Base-by-base conservation (phyloP, 2,797 vertebrate species). In the Dendrocincla tyrannina region DNA sequence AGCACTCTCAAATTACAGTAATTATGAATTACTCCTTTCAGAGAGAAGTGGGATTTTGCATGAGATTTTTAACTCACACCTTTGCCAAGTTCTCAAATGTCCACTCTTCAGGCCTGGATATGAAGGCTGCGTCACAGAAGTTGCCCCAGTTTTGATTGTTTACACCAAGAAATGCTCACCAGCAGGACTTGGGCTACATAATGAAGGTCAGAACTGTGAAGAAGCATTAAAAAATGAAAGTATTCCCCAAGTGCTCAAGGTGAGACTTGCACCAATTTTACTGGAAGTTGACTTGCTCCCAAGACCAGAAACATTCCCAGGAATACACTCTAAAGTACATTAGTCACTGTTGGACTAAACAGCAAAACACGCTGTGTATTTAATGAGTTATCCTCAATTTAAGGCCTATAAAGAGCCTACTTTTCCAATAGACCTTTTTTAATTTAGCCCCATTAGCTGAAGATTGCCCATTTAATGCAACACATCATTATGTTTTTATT, bases 401-500 rank as follows among this genome's bases (percentile, higher is more conserved):
- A 86, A 93, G 89, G 68, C 49, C 88, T 93, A 74, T 95, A 96
- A 97, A 96, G 89, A 90, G 56, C 52, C 85, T 90, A 90, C 70
- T 95, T 97, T 94, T 95, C 91, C 81, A 95, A 93, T 37, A 93
- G 91, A 95, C 60, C 74, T 96, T 96, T 95, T 96, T 91, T 85
- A 96, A 96, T 97, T 95, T 94, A 93, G 85, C 52, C 88, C 78
- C 77, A 95, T 93, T 96, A 94, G 83, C 72, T 95, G 90, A 96
- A 96, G 94, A 96, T 95, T 95, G 94, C 91, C 89, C 89, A 96
- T 95, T 96, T 96, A 96, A 96, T 96, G 95, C 96, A 95, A 97
- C 94, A 96, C 96, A 80, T 94, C 95, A 96, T 91, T 94, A 95
- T 97, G 91, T 63, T 93, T 83, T 97, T 96, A 96, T 95, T 92